Evolutionary conservation across 37 sponge, comb jelly and placozoan genomes (phyloP).

Genomic region (Beroe forskalii): DNA sequence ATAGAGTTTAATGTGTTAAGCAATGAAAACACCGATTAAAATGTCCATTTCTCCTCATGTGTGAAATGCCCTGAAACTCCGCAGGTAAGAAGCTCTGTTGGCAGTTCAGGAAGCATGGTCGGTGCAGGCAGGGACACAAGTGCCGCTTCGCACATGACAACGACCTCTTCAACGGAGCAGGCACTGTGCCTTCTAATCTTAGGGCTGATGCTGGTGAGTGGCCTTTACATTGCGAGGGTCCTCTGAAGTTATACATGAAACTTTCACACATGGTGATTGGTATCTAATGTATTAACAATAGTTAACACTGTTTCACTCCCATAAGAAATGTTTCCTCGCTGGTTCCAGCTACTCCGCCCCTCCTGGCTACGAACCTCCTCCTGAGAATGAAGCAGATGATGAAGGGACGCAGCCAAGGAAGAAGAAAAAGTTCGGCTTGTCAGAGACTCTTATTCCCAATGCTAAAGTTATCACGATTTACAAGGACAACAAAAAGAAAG

Average conservation of each 20-base stretch:
- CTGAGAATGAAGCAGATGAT: slow-evolving; percentile 8
- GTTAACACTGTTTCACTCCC: too few species aligned
- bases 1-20: too few species aligned
- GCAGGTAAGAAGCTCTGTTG: slow-evolving; percentile 54
- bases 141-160: slow-evolving; percentile 59
- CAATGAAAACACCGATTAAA: too few species aligned
- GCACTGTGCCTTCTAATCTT: not conserved
- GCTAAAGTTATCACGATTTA: slow-evolving; percentile 50
- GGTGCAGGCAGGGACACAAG: slow-evolving; percentile 48
- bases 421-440: slow-evolving; percentile 24
- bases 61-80: not conserved
- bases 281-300: too few species aligned
- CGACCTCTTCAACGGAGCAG: slow-evolving; percentile 59
- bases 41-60: too few species aligned
- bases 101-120: slow-evolving; percentile 59
- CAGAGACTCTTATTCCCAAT: slow-evolving; percentile 43
- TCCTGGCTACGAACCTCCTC: not conserved
- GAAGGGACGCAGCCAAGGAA: not conserved
- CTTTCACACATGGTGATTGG: too few species aligned
- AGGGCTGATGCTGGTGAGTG: too few species aligned
- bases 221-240: too few species aligned
- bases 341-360: slow-evolving; percentile 25
- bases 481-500: slow-evolving; percentile 50
- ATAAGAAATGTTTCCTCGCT: too few species aligned
- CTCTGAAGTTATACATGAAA: too few species aligned